Base-by-base conservation (phyloP, 2,797 vertebrate species). In the Mastacembelus armatus region DNA sequence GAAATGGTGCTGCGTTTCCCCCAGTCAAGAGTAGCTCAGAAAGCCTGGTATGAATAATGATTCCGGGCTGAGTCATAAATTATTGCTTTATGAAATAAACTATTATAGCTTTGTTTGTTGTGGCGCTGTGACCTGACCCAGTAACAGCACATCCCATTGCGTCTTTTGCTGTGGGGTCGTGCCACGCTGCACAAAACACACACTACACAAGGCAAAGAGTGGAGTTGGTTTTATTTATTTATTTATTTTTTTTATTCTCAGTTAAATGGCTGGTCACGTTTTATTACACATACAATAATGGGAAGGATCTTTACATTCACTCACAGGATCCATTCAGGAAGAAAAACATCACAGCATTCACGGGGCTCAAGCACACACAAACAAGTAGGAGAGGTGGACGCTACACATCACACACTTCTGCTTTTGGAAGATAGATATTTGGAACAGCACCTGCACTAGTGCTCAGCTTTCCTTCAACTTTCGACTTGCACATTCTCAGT, bases 231-330 rank as follows among this genome's bases (percentile, higher is more conserved):
- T 87, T 71, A 72, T 83, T 71, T 52, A 24, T 48, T 62, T n/a
- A n/a, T n/a, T n/a, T n/a, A n/a, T n/a, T 81, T 73, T 77, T 76
- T 86, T 89, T 85, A 87, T 89, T 90, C 83, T 86, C 83, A 79
- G 91, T 91, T 93, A 92, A 92, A 81, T 88, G 87, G 91, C 91
- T 84, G 88, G 86, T 88, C 84, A 81, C 81, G 80, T 89, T 84
- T 88, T 84, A 88, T 89, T 84, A 90, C 74, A 88, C 81, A 70
- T 81, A 86, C 74, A 88, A 59, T 71, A 77, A 85, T 78, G 68
- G 71, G 61, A 69, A 80, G 74, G 78, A 70, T 71, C 77, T 89
- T 84, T 91, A 90, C 91, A 92, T 89, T 92, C 90, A 85, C 88
- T 86, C 86, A 68, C 64, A 75, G 69, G 76, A 74, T 80, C 79